Percentiles rank a stretch among this genome's conserved stretches.
Conservation (phyloP, 64 coral and sea anemone species). For the Orbicella faveolata region DNA sequence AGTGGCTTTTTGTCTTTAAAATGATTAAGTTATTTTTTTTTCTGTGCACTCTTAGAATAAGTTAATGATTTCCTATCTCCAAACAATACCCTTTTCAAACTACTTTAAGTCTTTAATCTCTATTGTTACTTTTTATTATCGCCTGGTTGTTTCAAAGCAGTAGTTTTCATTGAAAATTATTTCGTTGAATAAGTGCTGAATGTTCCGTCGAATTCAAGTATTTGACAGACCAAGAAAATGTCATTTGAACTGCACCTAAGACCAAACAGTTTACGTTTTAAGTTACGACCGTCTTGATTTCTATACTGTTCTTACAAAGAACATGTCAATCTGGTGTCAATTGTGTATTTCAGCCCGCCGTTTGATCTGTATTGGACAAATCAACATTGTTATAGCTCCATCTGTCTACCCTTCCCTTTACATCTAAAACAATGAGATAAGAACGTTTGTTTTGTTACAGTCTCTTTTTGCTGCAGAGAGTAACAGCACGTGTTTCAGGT, state of each 20-base stretch:
- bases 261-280: background rate
- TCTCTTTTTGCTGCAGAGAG: background rate
- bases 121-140: constrained; percentile 30
- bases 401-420: background rate
- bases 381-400: background rate
- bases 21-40: background rate
- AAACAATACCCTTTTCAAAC: constrained; percentile 1
- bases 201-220: background rate
- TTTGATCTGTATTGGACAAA: background rate
- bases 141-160: background rate
- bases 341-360: background rate
- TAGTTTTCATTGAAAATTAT: constrained; percentile 14
- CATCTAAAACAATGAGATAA: background rate
- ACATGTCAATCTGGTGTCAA: background rate
- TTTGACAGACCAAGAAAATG: background rate
- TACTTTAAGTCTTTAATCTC: background rate
- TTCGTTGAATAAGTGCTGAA: background rate
- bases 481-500: constrained; percentile 7
- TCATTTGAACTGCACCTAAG: too few species aligned
- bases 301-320: background rate
- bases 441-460: constrained; percentile 15
- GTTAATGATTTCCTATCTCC: constrained; percentile 28
- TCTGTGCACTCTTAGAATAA: background rate
- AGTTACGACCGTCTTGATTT: too few species aligned
- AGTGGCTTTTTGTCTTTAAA: background rate